Percentiles rank a stretch among this genome's conserved stretches.
These are phyloP conservation scores for Erynnis tages DNA, from an alignment of 2,888 invertebrate genomes.

Conservation along the genomic window DNA sequence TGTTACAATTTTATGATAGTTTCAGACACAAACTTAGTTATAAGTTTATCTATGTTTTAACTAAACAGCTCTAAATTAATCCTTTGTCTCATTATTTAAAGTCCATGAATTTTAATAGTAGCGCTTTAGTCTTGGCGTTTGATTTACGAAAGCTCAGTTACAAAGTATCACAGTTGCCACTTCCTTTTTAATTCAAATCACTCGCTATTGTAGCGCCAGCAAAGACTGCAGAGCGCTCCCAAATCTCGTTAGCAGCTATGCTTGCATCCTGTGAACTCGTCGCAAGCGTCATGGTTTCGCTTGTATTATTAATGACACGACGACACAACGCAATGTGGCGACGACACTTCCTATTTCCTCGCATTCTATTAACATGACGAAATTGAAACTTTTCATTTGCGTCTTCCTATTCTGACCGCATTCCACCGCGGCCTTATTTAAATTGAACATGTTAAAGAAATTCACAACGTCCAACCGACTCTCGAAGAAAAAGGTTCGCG, in stretches of 20 bases:
- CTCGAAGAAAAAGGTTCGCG: conserved; percentile 44
- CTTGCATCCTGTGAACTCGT: conserved; percentile 44
- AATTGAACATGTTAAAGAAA: conserved; percentile 27
- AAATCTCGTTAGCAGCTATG: conserved; percentile 53
- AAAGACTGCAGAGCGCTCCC: conserved; percentile 32
- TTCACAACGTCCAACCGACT: conserved; percentile 31
- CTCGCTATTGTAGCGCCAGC: conserved; percentile 23
- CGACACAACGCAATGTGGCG: conserved; percentile 33
- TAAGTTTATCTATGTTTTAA: no score
- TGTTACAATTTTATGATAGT: no score
- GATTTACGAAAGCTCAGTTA: conserved; percentile 20
- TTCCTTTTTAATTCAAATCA: conserved; percentile 28
- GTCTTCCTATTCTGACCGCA: conserved; percentile 11
- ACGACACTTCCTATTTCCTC: conserved; percentile 33
- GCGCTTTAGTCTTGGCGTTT: background rate
- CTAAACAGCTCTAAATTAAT: no score
- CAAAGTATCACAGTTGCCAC: conserved; percentile 21
- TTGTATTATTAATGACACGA: conserved; percentile 48
- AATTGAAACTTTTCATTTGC: conserved; percentile 36
- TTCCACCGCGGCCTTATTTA: conserved; percentile 23
- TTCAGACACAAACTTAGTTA: no score
- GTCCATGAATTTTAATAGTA: background rate
- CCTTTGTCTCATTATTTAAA: no score
- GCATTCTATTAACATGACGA: conserved; percentile 34
- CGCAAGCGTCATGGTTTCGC: conserved; percentile 38